phyloP scores from a whole-genome alignment of 2,888 invertebrate species.

The Synergus japonicus region DNA sequence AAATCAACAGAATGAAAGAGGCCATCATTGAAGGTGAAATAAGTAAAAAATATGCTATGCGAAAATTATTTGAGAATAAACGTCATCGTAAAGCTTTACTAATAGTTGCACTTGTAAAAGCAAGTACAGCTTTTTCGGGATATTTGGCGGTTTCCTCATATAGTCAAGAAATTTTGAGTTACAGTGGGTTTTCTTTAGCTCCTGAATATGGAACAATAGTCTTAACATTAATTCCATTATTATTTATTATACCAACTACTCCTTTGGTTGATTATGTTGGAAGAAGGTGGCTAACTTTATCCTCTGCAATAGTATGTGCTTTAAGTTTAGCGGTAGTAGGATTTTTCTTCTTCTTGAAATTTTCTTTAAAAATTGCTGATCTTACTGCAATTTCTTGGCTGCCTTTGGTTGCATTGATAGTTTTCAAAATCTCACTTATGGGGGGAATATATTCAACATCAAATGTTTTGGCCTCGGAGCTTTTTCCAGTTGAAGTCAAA shows the following conservation, averaged over 20 bases:
- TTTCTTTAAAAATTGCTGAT: constrained; percentile 76
- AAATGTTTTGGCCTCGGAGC: constrained; percentile 82
- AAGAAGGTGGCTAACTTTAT: constrained; percentile 80
- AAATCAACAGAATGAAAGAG: constrained; percentile 79
- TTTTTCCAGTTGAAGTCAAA: constrained; percentile 83
- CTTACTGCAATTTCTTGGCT: constrained; percentile 79
- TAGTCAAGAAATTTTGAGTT: constrained; percentile 82
- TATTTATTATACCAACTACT: constrained; percentile 81
- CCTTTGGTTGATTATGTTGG: constrained; percentile 82
- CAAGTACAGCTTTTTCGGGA: constrained; percentile 82
- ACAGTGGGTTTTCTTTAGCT: constrained; percentile 78
- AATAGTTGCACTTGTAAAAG: constrained; percentile 81
- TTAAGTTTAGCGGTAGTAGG: constrained; percentile 80
- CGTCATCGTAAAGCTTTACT: constrained; percentile 81
- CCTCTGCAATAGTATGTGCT: constrained; percentile 81
- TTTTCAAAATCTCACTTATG: constrained; percentile 82
- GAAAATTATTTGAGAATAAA: constrained; percentile 77
- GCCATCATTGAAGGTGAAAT: constrained; percentile 77
- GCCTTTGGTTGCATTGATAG: constrained; percentile 81
- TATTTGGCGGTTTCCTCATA: constrained; percentile 81
- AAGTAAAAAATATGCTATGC: constrained; percentile 28
- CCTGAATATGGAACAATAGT: constrained; percentile 79
- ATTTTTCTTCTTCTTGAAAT: constrained; percentile 80
- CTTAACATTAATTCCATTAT: constrained; percentile 79
- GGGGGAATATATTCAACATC: constrained; percentile 83